These are phyloP conservation scores for Phortica okadai DNA, from an alignment of 2,888 invertebrate species.

Conservation along the genomic window DNA sequence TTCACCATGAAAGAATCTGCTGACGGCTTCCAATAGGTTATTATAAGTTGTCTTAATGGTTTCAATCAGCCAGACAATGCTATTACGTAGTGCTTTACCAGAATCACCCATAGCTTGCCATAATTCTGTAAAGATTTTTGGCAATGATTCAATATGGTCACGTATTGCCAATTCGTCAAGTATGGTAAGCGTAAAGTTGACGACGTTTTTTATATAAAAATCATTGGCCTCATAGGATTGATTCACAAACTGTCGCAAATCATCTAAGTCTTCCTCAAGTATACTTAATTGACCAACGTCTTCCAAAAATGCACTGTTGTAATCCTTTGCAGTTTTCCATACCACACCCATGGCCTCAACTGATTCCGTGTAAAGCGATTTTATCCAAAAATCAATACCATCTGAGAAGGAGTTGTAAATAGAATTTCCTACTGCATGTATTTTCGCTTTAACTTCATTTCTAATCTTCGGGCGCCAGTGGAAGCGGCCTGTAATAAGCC, in stretches of 20 bases:
- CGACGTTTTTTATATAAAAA: constrained; percentile 88
- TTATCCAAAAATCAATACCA: constrained; percentile 81
- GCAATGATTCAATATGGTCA: constrained; percentile 86
- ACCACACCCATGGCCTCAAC: constrained; percentile 82
- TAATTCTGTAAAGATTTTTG: constrained; percentile 87
- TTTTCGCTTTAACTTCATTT: constrained; percentile 78
- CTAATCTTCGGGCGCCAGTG: constrained; percentile 88
- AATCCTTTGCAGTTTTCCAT: constrained; percentile 86
- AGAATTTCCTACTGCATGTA: constrained; percentile 76
- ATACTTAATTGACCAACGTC: constrained; percentile 83
- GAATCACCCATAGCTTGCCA: constrained; percentile 93
- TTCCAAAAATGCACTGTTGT: constrained; percentile 83
- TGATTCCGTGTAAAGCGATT: constrained; percentile 83
- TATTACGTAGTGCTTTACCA: constrained; percentile 86
- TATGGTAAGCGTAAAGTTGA: constrained; percentile 82
- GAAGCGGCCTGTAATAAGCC: constrained; percentile 86
- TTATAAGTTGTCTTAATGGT: constrained; percentile 83
- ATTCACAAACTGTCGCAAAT: constrained; percentile 84
- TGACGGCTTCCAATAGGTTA: constrained; percentile 83
- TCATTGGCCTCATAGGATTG: constrained; percentile 88
- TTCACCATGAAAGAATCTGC: constrained; percentile 85
- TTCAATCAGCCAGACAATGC: constrained; percentile 83
- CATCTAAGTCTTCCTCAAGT: constrained; percentile 80
- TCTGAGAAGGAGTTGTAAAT: constrained; percentile 78
- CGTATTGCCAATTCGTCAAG: constrained; percentile 87